phyloP scores from a whole-genome alignment of 2,113 vertebrate genomes.

The Xenopus borealis region DNA sequence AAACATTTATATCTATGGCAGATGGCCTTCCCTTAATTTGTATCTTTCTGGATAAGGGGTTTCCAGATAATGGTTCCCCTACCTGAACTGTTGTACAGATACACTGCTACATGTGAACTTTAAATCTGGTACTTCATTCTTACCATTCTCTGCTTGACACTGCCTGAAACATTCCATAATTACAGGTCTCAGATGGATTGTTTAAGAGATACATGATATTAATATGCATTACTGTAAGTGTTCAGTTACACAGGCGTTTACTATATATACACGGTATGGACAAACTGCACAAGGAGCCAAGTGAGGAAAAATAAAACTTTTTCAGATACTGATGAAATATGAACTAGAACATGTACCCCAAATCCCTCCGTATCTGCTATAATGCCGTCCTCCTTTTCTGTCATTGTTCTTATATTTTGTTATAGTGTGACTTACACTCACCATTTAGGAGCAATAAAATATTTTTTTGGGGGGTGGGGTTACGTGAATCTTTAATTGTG shows the following conservation, averaged over 20 bases:
- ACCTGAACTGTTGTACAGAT: too few species aligned
- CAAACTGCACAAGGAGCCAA: slow-evolving; percentile 5
- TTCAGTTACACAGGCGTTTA: slow-evolving; percentile 60
- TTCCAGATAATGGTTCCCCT: too few species aligned
- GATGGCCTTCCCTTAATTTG: too few species aligned
- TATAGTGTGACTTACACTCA: neutral
- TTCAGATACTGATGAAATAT: slow-evolving; percentile 3
- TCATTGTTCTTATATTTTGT: neutral
- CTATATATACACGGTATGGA: slow-evolving; percentile 3
- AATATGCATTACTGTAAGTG: slow-evolving; percentile 56
- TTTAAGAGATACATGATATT: slow-evolving; percentile 57
- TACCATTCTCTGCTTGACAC: slow-evolving; percentile 56
- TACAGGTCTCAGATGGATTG: slow-evolving; percentile 57
- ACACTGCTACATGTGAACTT: too few species aligned
- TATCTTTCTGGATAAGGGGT: too few species aligned
- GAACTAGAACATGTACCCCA: neutral
- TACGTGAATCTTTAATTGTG: too few species aligned
- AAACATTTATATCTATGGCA: too few species aligned
- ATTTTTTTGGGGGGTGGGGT: neutral
- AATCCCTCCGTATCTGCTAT: neutral
- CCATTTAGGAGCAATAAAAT: slow-evolving; percentile 13
- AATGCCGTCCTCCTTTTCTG: neutral
- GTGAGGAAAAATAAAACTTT: slow-evolving; percentile 10
- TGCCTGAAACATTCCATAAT: slow-evolving; percentile 60
- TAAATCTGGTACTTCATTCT: too few species aligned